A percentile compares a stretch with the other conserved stretches of the same genome.
phyloP scores from a whole-genome alignment of 2,797 vertebrate species.

The Sebastolobus altivelis region DNA sequence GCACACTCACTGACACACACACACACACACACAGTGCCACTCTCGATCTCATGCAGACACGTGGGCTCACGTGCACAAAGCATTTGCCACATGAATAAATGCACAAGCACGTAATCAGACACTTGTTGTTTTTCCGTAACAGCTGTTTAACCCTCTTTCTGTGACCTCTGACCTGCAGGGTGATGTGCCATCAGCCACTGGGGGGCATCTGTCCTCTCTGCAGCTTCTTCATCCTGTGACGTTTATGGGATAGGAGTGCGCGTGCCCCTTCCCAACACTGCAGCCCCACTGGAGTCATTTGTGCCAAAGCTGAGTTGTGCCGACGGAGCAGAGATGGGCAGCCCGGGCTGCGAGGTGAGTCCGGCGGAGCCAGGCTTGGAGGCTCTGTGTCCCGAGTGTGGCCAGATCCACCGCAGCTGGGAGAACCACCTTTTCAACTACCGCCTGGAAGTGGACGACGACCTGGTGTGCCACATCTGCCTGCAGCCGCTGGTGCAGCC shows the following conservation, averaged over 20 bases:
- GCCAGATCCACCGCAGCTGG: slow-evolving; percentile 95
- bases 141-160: slow-evolving; percentile 70
- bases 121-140: slow-evolving; percentile 72
- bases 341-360: slow-evolving; percentile 89
- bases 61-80: slow-evolving; percentile 69
- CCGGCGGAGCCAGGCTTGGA: slow-evolving; percentile 90
- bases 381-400: slow-evolving; percentile 93
- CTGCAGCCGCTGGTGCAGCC: slow-evolving; percentile 98
- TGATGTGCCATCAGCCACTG: slow-evolving; percentile 80
- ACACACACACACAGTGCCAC: slow-evolving; percentile 26
- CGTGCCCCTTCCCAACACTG: slow-evolving; percentile 63
- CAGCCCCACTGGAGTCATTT: slow-evolving; percentile 73
- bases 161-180: slow-evolving; percentile 77
- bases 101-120: slow-evolving; percentile 64
- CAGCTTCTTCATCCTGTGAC: slow-evolving; percentile 70
- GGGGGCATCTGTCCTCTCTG: slow-evolving; percentile 82
- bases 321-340: slow-evolving; percentile 88
- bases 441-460: slow-evolving; percentile 96
- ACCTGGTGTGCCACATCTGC: slow-evolving; percentile 99
- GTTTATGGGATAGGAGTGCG: slow-evolving; percentile 80
- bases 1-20: slow-evolving; percentile 43
- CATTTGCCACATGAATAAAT: slow-evolving; percentile 72
- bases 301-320: slow-evolving; percentile 75
- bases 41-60: slow-evolving; percentile 57
- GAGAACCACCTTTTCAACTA: slow-evolving; percentile 99